These are phyloP conservation scores for Cosmorhoe ocellata DNA, from an alignment of 2,888 invertebrate genomes.

Conservation along the genomic window DNA sequence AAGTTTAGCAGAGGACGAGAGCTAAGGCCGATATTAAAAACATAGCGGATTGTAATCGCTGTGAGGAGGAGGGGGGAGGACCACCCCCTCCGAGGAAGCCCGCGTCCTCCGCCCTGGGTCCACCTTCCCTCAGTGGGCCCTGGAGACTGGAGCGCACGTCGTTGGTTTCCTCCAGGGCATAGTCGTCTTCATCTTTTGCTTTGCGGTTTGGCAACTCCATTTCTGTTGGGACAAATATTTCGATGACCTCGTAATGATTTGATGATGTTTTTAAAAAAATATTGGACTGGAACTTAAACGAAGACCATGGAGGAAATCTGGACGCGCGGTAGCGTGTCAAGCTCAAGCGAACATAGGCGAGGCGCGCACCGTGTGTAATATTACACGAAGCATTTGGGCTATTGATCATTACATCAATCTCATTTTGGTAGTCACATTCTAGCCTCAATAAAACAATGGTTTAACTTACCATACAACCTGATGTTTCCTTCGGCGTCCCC, in stretches of 20 bases:
- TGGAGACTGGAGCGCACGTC: conserved; percentile 85
- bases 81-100: conserved; percentile 69
- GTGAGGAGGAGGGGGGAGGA: conserved; percentile 48
- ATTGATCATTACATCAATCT: no score
- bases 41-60: conserved; percentile 49
- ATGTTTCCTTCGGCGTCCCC: conserved; percentile 95
- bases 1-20: conserved; percentile 67
- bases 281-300: no score
- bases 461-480: conserved; percentile 90
- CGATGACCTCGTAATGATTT: background rate
- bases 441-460: no score
- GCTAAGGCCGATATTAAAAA: conserved; percentile 67
- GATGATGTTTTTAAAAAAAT: background rate
- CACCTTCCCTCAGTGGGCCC: conserved; percentile 85
- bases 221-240: conserved; percentile 60
- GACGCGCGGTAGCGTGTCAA: no score
- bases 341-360: no score
- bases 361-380: no score
- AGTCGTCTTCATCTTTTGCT: conserved; percentile 70
- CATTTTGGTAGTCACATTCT: no score
- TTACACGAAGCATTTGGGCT: no score
- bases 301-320: no score
- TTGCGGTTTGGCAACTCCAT: conserved; percentile 84
- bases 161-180: conserved; percentile 69
- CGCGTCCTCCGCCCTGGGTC: conserved; percentile 72